These are phyloP conservation scores for Elymnias hypermnestra DNA, from an alignment of 1,140 invertebrate species.

Conservation along the genomic window DNA sequence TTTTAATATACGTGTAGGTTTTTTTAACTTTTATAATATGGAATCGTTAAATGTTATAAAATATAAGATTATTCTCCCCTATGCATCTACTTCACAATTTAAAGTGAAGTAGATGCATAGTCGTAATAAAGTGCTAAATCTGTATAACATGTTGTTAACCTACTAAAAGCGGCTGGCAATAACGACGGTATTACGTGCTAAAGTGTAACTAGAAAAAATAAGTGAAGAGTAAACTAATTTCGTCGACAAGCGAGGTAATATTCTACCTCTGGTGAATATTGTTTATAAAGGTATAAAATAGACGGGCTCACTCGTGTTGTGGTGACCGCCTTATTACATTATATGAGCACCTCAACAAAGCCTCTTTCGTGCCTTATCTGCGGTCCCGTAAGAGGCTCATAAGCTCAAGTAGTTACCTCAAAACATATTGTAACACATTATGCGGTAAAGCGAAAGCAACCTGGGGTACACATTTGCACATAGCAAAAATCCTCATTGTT, in stretches of 20 bases:
- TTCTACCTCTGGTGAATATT: conserved; percentile 27
- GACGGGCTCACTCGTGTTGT: conserved; percentile 29
- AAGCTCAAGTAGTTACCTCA: conserved; percentile 61
- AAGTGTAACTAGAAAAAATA: conserved; percentile 12
- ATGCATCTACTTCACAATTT: too few species aligned
- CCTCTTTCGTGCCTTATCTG: conserved; percentile 65
- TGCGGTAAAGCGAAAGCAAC: conserved; percentile 40
- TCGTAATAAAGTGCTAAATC: too few species aligned
- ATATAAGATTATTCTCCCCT: too few species aligned
- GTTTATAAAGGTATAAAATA: conserved; percentile 54
- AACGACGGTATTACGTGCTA: too few species aligned
- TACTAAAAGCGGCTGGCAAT: too few species aligned
- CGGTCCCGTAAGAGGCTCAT: conserved; percentile 51
- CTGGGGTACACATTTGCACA: conserved; percentile 40
- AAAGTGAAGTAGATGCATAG: too few species aligned
- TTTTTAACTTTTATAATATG: too few species aligned
- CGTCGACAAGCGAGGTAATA: conserved; percentile 18
- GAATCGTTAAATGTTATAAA: too few species aligned
- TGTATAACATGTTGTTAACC: too few species aligned
- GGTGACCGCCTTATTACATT: conserved; percentile 52
- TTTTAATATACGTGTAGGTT: too few species aligned
- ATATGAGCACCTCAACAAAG: conserved; percentile 47
- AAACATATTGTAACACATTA: conserved; percentile 68
- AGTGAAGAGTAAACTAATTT: conserved; percentile 38
- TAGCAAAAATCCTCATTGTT: conserved; percentile 44